Conservation (phyloP, 1,140 invertebrate species). For the Diorhabda sublineata region DNA sequence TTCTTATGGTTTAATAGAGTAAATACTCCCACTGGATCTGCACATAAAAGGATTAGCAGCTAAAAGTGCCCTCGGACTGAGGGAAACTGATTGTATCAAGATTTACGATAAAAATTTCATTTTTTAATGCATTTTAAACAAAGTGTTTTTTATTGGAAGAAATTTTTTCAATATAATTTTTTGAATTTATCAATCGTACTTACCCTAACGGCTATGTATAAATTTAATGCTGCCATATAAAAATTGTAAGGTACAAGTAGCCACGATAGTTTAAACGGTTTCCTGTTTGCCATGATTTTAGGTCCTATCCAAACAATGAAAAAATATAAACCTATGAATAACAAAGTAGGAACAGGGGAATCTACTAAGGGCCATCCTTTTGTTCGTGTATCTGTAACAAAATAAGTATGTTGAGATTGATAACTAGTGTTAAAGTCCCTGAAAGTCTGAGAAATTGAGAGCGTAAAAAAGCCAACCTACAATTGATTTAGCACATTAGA, state of each 20-base stretch:
- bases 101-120: no score
- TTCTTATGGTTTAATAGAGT: no score
- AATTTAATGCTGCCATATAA: slow-evolving; percentile 76
- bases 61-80: no score
- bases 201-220: slow-evolving; percentile 78
- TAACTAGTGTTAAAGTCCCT: background rate
- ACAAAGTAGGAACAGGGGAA: slow-evolving; percentile 71
- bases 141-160: no score
- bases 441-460: no score
- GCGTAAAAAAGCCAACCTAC: background rate
- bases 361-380: slow-evolving; percentile 84
- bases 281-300: slow-evolving; percentile 75
- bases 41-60: no score
- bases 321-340: slow-evolving; percentile 73
- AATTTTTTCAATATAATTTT: no score
- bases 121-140: no score
- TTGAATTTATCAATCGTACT: background rate
- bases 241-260: slow-evolving; percentile 83
- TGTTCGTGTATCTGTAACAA: slow-evolving; percentile 69
- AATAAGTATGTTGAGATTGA: slow-evolving; percentile 4
- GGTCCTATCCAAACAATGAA: slow-evolving; percentile 77
- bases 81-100: no score
- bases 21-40: no score
- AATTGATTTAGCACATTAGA: background rate
- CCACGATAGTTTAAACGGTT: slow-evolving; percentile 73